These are phyloP conservation scores for Phymastichus coffea DNA, from an alignment of 1,140 invertebrate genomes.

Conservation along the genomic window DNA sequence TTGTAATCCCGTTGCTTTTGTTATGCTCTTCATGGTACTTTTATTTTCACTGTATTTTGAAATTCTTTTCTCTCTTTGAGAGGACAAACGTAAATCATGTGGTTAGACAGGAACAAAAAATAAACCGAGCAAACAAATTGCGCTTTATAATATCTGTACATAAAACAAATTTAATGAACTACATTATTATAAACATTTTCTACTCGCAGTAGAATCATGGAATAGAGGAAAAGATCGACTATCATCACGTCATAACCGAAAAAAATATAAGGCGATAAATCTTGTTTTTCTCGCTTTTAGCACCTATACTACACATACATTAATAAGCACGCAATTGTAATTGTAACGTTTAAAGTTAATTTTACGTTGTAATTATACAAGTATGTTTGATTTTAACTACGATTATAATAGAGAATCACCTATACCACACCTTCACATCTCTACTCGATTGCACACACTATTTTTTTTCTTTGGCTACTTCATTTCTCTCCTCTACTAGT, in stretches of 20 bases:
- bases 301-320: no score
- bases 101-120: no score
- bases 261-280: slow-evolving; percentile 24
- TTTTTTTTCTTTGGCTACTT: slow-evolving; percentile 20
- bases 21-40: neutral
- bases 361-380: slow-evolving; percentile 27
- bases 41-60: slow-evolving; percentile 19
- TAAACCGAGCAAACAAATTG: slow-evolving; percentile 11
- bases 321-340: slow-evolving; percentile 18
- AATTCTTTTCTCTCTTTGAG: slow-evolving; percentile 33
- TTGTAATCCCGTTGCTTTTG: slow-evolving; percentile 24
- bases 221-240: slow-evolving; percentile 18
- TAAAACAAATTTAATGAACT: slow-evolving; percentile 26
- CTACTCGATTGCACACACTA: slow-evolving; percentile 30
- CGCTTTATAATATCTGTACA: slow-evolving; percentile 27
- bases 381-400: slow-evolving; percentile 25
- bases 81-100: no score
- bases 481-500: slow-evolving; percentile 45
- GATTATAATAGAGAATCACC: slow-evolving; percentile 19
- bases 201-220: slow-evolving; percentile 14
- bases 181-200: slow-evolving; percentile 25
- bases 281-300: no score
- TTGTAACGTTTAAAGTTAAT: slow-evolving; percentile 26
- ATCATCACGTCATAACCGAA: slow-evolving; percentile 12
- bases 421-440: slow-evolving; percentile 41